Conservation (phyloP, 2,888 invertebrate genomes). For the Epinotia bilunana region DNA sequence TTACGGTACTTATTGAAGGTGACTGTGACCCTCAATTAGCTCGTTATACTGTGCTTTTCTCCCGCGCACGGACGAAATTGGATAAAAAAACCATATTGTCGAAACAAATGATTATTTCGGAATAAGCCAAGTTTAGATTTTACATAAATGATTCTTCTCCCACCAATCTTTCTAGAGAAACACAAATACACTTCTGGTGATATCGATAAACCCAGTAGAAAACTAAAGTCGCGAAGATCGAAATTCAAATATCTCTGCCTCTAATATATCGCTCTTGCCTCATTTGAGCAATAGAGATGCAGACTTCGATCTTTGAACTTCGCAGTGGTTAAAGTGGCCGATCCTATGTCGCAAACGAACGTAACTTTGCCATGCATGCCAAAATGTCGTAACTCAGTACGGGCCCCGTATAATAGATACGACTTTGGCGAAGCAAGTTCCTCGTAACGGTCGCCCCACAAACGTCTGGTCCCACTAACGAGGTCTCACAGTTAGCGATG, state of each 20-base stretch:
- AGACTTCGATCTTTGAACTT: slow-evolving; percentile 4
- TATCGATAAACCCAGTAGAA: not conserved
- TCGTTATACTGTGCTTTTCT: too few species aligned
- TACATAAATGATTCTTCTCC: too few species aligned
- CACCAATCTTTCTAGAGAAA: too few species aligned
- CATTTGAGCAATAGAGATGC: not conserved
- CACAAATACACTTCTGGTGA: too few species aligned
- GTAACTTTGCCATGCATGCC: not conserved
- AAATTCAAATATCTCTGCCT: not conserved
- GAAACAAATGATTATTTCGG: too few species aligned
- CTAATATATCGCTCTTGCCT: not conserved
- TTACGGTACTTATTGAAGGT: too few species aligned
- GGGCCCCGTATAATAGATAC: not conserved
- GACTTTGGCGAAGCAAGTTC: slow-evolving; percentile 5
- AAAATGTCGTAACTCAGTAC: not conserved
- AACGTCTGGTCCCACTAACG: slow-evolving; percentile 27
- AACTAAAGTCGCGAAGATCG: not conserved
- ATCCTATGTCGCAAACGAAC: slow-evolving; percentile 2
- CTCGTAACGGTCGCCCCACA: slow-evolving; percentile 30
- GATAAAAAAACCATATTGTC: too few species aligned
- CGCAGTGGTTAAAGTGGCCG: not conserved
- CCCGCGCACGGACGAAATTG: too few species aligned
- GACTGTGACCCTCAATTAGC: too few species aligned
- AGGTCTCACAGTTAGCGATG: slow-evolving; percentile 37
- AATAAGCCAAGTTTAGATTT: too few species aligned